A percentile compares a stretch with the other conserved stretches of the same genome.
Evolutionary conservation across 1,140 invertebrate genomes (phyloP).

Genomic region (Danaus melanippus): DNA sequence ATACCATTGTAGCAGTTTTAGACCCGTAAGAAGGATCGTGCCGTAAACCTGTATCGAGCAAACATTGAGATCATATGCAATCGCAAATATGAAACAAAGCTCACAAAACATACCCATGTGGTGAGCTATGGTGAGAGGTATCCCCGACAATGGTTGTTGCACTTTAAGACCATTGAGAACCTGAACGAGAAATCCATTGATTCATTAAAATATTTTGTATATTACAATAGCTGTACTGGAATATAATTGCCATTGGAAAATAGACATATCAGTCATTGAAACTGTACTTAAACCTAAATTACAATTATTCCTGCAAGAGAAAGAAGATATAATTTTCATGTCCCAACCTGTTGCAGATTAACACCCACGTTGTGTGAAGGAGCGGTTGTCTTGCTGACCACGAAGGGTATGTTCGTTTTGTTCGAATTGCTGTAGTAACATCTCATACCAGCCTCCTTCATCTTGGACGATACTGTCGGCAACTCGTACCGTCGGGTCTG

Average conservation of each 20-base stretch:
- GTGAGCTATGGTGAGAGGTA: slow-evolving; percentile 53
- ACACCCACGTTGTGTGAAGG: slow-evolving; percentile 58
- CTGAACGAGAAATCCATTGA: slow-evolving; percentile 22
- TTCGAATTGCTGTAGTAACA: slow-evolving; percentile 29
- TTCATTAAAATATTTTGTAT: not conserved
- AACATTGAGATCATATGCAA: not conserved
- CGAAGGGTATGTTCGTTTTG: slow-evolving; percentile 42
- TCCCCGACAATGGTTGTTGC: slow-evolving; percentile 52
- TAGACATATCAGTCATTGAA: too few species aligned
- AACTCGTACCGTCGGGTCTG: slow-evolving; percentile 44
- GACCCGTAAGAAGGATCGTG: slow-evolving; percentile 31
- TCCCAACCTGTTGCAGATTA: slow-evolving; percentile 50
- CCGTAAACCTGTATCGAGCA: slow-evolving; percentile 33
- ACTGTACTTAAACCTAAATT: too few species aligned
- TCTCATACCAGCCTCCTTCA: slow-evolving; percentile 42
- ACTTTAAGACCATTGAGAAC: slow-evolving; percentile 52
- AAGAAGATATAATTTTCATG: too few species aligned
- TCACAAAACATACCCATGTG: slow-evolving; percentile 46
- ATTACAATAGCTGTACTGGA: slow-evolving; percentile 2
- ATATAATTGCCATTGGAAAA: too few species aligned
- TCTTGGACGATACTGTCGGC: slow-evolving; percentile 49
- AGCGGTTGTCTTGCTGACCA: slow-evolving; percentile 46
- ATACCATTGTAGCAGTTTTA: slow-evolving; percentile 25
- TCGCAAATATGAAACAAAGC: slow-evolving; percentile 2
- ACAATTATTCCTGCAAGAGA: too few species aligned